A percentile compares a stretch with the other conserved stretches of the same genome.
phyloP scores from a whole-genome alignment of 2,113 vertebrate genomes.

The Phocoena phocoena region DNA sequence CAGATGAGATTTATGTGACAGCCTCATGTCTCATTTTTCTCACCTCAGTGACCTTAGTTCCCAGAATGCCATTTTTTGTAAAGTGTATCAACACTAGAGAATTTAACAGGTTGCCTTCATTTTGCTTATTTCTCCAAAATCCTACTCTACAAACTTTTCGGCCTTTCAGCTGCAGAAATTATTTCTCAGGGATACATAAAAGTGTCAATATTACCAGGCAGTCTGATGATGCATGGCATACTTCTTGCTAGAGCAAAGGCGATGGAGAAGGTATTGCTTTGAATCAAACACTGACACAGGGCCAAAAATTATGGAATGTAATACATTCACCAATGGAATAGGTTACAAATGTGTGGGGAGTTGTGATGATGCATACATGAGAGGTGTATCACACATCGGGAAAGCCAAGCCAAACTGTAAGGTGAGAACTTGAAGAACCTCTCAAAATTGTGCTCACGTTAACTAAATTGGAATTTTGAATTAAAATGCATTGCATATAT shows the following conservation, averaged over 20 bases:
- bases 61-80: constrained; percentile 47
- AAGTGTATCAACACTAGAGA: constrained; percentile 36
- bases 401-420: background rate
- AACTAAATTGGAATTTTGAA: background rate
- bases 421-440: background rate
- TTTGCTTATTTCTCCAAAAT: constrained; percentile 75
- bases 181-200: constrained; percentile 74
- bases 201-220: constrained; percentile 58
- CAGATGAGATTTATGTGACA: constrained; percentile 63
- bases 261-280: constrained; percentile 24
- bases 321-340: background rate
- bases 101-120: constrained; percentile 74
- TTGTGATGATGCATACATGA: background rate
- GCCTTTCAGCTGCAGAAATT: constrained; percentile 70
- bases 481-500: background rate
- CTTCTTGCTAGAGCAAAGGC: constrained; percentile 54
- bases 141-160: constrained; percentile 69
- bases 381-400: background rate
- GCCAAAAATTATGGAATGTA: constrained; percentile 34
- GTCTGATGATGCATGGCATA: constrained; percentile 58
- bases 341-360: background rate
- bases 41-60: constrained; percentile 62
- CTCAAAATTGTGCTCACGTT: background rate
- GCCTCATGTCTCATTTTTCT: constrained; percentile 59
- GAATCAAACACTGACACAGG: constrained; percentile 53